These are phyloP conservation scores for Gambusia affinis DNA, from an alignment of 2,113 vertebrate species.

Conservation along the genomic window DNA sequence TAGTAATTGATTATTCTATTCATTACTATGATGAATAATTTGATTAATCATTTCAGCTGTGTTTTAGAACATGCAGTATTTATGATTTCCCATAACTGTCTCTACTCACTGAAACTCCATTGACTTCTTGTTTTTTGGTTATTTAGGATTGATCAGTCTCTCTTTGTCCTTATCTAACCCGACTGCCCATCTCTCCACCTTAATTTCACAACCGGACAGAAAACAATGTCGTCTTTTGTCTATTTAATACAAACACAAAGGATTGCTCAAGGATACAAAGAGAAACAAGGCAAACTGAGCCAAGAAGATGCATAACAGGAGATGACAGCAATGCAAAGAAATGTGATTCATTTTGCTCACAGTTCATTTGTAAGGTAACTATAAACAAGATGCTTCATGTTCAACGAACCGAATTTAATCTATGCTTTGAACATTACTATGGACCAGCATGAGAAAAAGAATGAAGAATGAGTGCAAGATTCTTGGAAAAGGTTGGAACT, in stretches of 20 bases:
- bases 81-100: not conserved
- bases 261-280: not conserved
- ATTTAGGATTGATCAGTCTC: not conserved
- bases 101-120: not conserved
- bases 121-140: not conserved
- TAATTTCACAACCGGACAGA: not conserved
- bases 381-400: slow-evolving; percentile 6
- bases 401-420: not conserved
- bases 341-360: slow-evolving; percentile 26
- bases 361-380: slow-evolving; percentile 72
- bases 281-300: not conserved
- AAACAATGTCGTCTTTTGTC: not conserved
- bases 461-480: too few species aligned
- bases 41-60: too few species aligned
- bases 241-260: not conserved
- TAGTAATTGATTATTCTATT: too few species aligned
- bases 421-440: too few species aligned
- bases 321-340: slow-evolving; percentile 39
- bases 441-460: too few species aligned
- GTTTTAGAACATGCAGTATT: slow-evolving; percentile 1
- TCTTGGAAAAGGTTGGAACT: too few species aligned
- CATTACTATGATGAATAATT: too few species aligned
- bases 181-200: not conserved
- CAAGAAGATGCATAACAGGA: not conserved
- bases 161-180: not conserved